Percentiles rank a stretch among this genome's conserved stretches.
Evolutionary conservation across 1,140 invertebrate genomes (phyloP).

Genomic region (Aplysia californica): DNA sequence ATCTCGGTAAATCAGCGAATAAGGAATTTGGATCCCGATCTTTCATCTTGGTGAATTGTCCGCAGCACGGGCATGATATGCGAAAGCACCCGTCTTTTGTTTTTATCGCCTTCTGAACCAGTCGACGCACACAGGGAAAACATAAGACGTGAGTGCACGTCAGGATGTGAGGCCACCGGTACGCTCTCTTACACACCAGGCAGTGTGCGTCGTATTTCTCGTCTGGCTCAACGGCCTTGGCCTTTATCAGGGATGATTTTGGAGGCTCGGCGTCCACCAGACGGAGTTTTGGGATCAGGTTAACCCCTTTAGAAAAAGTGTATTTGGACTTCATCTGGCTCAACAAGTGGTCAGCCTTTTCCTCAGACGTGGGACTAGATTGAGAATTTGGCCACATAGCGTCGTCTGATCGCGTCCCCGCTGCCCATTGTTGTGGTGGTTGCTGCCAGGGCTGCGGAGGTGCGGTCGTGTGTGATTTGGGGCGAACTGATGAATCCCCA

Average conservation of each 20-base stretch:
- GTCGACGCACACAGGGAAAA: slow-evolving; percentile 2
- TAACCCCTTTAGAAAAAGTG: too few relatives aligned
- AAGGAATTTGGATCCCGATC: not conserved
- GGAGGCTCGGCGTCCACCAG: not conserved
- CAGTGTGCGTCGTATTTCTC: not conserved
- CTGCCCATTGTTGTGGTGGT: too few relatives aligned
- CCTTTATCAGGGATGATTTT: not conserved
- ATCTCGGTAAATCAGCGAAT: not conserved
- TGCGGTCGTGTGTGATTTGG: too few relatives aligned
- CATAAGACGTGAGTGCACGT: slow-evolving; percentile 14
- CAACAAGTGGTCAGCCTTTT: too few relatives aligned
- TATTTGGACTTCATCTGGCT: too few relatives aligned
- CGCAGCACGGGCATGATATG: slow-evolving; percentile 6
- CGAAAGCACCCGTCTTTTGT: too few relatives aligned
- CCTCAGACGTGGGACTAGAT: too few relatives aligned
- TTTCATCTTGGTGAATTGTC: not conserved
- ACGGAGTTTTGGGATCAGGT: not conserved
- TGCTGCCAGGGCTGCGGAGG: too few relatives aligned
- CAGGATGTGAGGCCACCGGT: slow-evolving; percentile 21
- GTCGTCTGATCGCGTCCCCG: too few relatives aligned
- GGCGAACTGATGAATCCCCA: too few relatives aligned
- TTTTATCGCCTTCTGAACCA: not conserved
- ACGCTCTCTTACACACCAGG: not conserved
- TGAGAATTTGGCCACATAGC: too few relatives aligned
- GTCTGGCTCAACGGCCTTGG: not conserved